Conservation (phyloP, 2,888 invertebrate genomes). For the Altica lythri region DNA sequence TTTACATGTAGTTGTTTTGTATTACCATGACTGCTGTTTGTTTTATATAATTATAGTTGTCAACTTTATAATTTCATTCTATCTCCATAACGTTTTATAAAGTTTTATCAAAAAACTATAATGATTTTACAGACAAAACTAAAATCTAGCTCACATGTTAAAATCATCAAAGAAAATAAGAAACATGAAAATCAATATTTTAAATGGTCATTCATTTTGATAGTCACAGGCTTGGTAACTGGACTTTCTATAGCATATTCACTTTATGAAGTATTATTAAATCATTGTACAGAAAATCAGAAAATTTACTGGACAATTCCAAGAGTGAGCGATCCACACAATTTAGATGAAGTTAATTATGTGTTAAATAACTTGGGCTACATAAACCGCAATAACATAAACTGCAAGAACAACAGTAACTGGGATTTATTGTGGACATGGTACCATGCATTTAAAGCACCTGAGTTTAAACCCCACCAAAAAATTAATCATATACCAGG, state of each 20-base stretch:
- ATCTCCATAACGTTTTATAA: too few relatives aligned
- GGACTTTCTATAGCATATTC: too few relatives aligned
- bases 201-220: too few relatives aligned
- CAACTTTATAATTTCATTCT: too few relatives aligned
- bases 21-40: too few relatives aligned
- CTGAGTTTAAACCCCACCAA: not conserved
- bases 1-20: too few relatives aligned
- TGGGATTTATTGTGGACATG: not conserved
- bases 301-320: not conserved
- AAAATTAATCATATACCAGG: conserved; percentile 3
- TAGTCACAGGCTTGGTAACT: too few relatives aligned
- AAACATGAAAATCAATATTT: not conserved
- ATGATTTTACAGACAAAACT: not conserved
- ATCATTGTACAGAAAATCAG: not conserved
- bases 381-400: not conserved
- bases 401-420: not conserved
- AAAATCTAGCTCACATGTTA: not conserved
- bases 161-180: not conserved
- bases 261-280: not conserved
- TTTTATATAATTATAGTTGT: too few relatives aligned
- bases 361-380: not conserved
- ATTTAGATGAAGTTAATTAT: not conserved
- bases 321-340: not conserved
- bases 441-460: not conserved
- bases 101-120: too few relatives aligned